Conservation (phyloP, 1,140 invertebrate genomes). For the Leptestheria dahalacensis region DNA sequence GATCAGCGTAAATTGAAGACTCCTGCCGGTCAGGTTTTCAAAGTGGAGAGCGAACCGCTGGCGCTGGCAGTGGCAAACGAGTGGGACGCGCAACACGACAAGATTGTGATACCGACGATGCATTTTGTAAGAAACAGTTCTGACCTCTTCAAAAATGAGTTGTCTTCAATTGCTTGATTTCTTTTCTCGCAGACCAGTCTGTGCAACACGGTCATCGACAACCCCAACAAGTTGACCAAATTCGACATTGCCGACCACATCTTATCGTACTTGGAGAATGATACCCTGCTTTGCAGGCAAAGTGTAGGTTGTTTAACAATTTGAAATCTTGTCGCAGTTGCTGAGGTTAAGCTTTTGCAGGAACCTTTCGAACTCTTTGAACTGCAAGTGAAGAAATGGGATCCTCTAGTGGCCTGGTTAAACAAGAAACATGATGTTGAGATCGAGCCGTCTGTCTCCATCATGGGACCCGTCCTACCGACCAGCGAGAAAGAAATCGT, state of each 20-base stretch:
- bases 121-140: conserved; percentile 50
- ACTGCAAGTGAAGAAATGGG: conserved; percentile 70
- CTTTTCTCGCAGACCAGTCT: conserved; percentile 53
- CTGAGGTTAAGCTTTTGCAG: neutral
- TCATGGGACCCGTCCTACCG: conserved; percentile 46
- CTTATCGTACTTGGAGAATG: conserved; percentile 67
- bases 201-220: conserved; percentile 78
- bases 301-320: conserved; percentile 41
- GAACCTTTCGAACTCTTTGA: conserved; percentile 46
- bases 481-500: conserved; percentile 48
- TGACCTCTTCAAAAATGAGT: conserved; percentile 10
- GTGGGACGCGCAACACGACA: conserved; percentile 72
- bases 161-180: conserved; percentile 8
- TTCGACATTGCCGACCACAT: conserved; percentile 59
- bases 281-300: conserved; percentile 66
- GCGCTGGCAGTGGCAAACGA: conserved; percentile 80
- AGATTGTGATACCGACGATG: conserved; percentile 64
- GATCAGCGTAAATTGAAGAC: conserved; percentile 79
- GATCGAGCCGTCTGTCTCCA: conserved; percentile 49
- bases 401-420: conserved; percentile 76
- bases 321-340: too few relatives aligned
- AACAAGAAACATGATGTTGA: conserved; percentile 48
- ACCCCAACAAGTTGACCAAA: conserved; percentile 65
- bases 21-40: conserved; percentile 58
- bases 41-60: conserved; percentile 66